Conservation (phyloP, 2,888 invertebrate species). For the Apotomis turbidana region DNA sequence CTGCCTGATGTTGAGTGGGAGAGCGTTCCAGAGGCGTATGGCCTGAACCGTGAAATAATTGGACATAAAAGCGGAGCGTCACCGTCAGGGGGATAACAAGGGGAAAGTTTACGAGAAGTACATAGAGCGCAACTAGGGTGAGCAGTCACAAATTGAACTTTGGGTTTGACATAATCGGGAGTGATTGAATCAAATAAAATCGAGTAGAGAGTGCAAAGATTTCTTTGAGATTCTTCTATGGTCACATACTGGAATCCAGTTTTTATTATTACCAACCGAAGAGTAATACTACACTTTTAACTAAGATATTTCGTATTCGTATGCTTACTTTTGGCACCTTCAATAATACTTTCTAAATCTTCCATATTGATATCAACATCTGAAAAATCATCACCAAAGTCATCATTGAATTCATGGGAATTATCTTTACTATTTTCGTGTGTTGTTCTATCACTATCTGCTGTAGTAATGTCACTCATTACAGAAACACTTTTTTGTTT, state of each 20-base stretch:
- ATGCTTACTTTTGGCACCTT: conserved; percentile 63
- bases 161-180: too few species aligned
- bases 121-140: too few species aligned
- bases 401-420: conserved; percentile 33
- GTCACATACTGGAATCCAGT: not conserved
- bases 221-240: too few species aligned
- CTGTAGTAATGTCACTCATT: conserved; percentile 11
- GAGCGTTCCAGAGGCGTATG: too few species aligned
- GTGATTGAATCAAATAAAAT: too few species aligned
- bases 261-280: not conserved
- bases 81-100: too few species aligned
- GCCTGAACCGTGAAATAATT: too few species aligned
- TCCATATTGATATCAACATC: conserved; percentile 70
- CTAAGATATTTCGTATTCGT: conserved; percentile 35
- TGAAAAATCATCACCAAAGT: conserved; percentile 58
- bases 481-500: not conserved
- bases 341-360: conserved; percentile 69
- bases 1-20: too few species aligned
- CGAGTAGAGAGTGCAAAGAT: too few species aligned
- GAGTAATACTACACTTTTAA: conserved; percentile 7
- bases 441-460: conserved; percentile 14
- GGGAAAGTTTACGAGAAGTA: too few species aligned
- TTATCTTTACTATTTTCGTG: conserved; percentile 23
- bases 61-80: too few species aligned
- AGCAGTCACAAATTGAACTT: too few species aligned